Conservation (phyloP, 1,140 invertebrate species). For the Pinna nobilis region DNA sequence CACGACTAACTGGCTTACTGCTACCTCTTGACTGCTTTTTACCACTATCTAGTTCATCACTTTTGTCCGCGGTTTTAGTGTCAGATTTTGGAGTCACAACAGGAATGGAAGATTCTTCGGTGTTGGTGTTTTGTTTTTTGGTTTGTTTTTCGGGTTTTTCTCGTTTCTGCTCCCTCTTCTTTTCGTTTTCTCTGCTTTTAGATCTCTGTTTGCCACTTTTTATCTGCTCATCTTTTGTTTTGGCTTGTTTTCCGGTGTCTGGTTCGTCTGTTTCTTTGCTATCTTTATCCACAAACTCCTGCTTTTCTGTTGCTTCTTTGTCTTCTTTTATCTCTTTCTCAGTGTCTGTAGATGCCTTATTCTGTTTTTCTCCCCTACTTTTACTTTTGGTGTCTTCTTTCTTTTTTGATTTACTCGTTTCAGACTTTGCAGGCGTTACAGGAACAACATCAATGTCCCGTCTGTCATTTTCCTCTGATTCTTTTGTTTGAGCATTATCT, state of each 20-base stretch:
- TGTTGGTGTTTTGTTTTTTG: not conserved
- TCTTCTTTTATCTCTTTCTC: conserved; percentile 10
- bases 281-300: not conserved
- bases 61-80: conserved; percentile 7
- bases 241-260: conserved; percentile 3
- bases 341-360: not conserved
- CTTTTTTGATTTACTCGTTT: not conserved
- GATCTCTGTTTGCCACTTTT: conserved; percentile 8
- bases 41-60: conserved; percentile 8
- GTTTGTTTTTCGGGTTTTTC: not conserved
- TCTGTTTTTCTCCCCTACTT: not conserved
- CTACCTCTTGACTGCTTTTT: too few species aligned
- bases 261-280: conserved; percentile 19
- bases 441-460: conserved; percentile 1
- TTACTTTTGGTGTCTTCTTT: not conserved
- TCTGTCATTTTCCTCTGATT: too few species aligned
- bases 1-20: too few species aligned
- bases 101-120: conserved; percentile 2
- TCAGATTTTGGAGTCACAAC: not conserved
- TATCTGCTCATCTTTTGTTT: conserved; percentile 1
- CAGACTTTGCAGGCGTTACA: not conserved
- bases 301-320: not conserved
- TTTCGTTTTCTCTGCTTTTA: conserved; percentile 2
- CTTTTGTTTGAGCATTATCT: too few species aligned
- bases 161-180: conserved; percentile 8